These are phyloP conservation scores for Pogonognathellus flavescens DNA, from an alignment of 1,140 invertebrate genomes.

Conservation along the genomic window DNA sequence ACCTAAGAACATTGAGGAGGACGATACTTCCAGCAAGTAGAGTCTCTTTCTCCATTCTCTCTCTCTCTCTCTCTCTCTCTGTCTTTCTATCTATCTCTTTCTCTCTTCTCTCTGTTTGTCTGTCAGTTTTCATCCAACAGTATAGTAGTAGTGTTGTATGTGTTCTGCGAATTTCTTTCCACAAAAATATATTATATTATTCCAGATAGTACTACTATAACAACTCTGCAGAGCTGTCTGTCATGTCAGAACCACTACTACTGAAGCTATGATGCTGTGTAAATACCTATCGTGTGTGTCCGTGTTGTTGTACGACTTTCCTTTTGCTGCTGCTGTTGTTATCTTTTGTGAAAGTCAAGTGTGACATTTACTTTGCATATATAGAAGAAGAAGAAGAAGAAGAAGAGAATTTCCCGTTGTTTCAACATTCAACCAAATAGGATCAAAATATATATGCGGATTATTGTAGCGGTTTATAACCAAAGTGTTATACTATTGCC, in stretches of 20 bases:
- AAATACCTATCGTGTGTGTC: no score
- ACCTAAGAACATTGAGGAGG: no score
- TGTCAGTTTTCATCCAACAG: not conserved
- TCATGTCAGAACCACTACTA: not conserved
- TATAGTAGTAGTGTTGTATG: not conserved
- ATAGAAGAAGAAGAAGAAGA: no score
- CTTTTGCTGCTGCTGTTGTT: not conserved
- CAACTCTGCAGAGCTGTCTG: constrained; percentile 8
- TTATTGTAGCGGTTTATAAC: no score
- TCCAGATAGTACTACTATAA: constrained; percentile 3
- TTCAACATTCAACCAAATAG: not conserved
- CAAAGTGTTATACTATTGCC: no score
- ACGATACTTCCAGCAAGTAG: no score
- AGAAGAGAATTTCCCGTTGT: not conserved
- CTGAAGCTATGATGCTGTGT: no score
- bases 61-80: not conserved
- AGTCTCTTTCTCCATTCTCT: not conserved
- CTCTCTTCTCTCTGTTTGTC: not conserved
- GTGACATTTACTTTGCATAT: not conserved
- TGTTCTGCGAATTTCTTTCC: constrained; percentile 4
- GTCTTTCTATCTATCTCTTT: not conserved
- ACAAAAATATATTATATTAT: not conserved
- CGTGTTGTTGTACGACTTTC: no score
- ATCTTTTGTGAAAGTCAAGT: not conserved
- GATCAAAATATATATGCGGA: no score